Evolutionary conservation across 2,797 vertebrate genomes (phyloP).

Genomic region (Sebastes aleutianus): DNA sequence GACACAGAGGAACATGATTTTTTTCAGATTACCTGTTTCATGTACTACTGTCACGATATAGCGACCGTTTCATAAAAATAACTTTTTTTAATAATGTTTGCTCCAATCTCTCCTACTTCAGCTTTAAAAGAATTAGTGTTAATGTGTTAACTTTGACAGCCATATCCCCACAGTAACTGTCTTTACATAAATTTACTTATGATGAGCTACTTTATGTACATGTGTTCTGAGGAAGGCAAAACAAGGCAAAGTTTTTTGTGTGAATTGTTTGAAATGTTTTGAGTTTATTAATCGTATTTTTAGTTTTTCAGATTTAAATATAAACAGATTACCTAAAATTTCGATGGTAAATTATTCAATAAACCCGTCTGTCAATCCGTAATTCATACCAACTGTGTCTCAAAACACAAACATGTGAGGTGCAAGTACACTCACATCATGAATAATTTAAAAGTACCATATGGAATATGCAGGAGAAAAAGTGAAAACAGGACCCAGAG

Average conservation of each 20-base stretch:
- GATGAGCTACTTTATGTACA: neutral
- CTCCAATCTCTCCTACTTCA: too few relatives aligned
- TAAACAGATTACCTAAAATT: neutral
- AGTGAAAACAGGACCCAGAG: slow-evolving; percentile 9
- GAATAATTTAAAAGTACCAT: slow-evolving; percentile 44
- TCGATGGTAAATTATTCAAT: neutral
- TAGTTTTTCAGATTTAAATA: neutral
- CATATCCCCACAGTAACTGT: neutral
- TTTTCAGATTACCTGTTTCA: too few relatives aligned
- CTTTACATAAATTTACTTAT: neutral
- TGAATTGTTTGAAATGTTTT: too few relatives aligned
- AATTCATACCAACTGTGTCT: slow-evolving; percentile 40
- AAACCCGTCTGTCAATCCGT: neutral
- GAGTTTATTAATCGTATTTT: neutral
- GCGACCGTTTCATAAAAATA: too few relatives aligned
- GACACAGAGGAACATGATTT: too few relatives aligned
- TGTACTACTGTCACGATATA: too few relatives aligned
- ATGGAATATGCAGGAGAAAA: slow-evolving; percentile 11
- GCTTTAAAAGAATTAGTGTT: too few relatives aligned
- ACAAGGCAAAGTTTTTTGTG: too few relatives aligned
- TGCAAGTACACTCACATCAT: neutral
- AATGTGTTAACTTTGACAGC: too few relatives aligned
- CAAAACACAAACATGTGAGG: slow-evolving; percentile 21
- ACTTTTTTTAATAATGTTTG: too few relatives aligned
- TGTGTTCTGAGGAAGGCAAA: too few relatives aligned